Base-by-base conservation (phyloP, 2,113 vertebrate species). In the Callorhinus ursinus region DNA sequence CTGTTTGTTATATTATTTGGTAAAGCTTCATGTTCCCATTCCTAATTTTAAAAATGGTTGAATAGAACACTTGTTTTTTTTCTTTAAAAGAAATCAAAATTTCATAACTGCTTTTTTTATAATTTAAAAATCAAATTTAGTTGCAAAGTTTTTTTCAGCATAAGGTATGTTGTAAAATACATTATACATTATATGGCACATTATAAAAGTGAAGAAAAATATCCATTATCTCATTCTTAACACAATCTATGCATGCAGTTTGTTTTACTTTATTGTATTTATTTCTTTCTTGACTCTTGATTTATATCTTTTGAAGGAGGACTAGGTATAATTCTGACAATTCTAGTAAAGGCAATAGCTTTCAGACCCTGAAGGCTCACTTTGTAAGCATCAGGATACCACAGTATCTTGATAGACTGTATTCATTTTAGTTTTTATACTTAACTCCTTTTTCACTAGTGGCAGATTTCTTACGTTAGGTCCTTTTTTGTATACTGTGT, bases 251-350 rank as follows among this genome's bases (percentile, higher is more conserved):
- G 13, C 6, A 1, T 77, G 46, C 49, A 36, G 4, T 49, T 90
- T 79, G n/a, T 7, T 89, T 28, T 95, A 76, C 46, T 96, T 94
- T 84, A 57, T 83, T 91, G 39, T 71, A 83, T 89, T 96, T 91
- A 53, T 79, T 88, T 53, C 24, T 59, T 89, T 22, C 15, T 87
- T 81, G 36, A 12, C 46, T 84, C 24, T 96, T 85, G 59, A 65
- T 85, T 95, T 65, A 71, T 5, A 46, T 76, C 88, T 95, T 92
- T 86, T 57, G 8, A 26, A 77, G 12, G 21, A 42, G 26, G 31
- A 63, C 31, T 80, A 10, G 4, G 0, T 88, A 12, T 84, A 71
- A 77, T 89, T 89, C 15, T 86, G 61, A 86, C 63, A 90, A 1
- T 97, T 83, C 21, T 95, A 61, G 24, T 77, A 84, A 80, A 93